A percentile compares a stretch with the other conserved stretches of the same genome.
Evolutionary conservation across 2,113 vertebrate species (phyloP).

Genomic region (Odobenus rosmarus): DNA sequence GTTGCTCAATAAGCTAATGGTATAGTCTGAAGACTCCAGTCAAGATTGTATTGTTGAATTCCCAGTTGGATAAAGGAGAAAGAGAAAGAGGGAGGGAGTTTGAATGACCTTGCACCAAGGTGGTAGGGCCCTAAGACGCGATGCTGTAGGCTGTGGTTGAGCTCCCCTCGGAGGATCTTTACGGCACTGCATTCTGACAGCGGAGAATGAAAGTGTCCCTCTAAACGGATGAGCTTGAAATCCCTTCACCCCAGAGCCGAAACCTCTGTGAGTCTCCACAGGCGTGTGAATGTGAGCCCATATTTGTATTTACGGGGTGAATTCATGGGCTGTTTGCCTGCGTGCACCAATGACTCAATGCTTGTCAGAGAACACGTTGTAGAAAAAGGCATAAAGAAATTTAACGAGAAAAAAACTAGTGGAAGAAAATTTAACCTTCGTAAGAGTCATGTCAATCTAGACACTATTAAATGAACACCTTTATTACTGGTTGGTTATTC

Average conservation of each 20-base stretch:
- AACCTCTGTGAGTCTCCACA: neutral
- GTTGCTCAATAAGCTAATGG: conserved; percentile 89
- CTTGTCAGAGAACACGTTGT: neutral
- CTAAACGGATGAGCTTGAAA: conserved; percentile 55
- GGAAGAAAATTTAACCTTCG: conserved; percentile 64
- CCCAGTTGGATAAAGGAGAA: conserved; percentile 83
- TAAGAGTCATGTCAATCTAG: conserved; percentile 58
- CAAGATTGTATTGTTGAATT: conserved; percentile 86
- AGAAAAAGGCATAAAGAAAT: conserved; percentile 59
- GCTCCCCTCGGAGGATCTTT: conserved; percentile 88
- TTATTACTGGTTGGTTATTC: conserved; percentile 71
- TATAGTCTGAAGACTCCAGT: conserved; percentile 86
- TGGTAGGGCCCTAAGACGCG: conserved; percentile 67
- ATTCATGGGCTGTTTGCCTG: conserved; percentile 51
- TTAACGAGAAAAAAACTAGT: neutral
- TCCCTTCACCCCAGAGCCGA: neutral
- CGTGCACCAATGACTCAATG: neutral
- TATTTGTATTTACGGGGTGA: conserved; percentile 8
- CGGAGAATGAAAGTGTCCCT: conserved; percentile 44
- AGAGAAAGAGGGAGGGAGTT: conserved; percentile 74
- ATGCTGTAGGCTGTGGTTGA: conserved; percentile 85
- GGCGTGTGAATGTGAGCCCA: neutral
- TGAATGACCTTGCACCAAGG: conserved; percentile 87
- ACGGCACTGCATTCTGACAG: conserved; percentile 82
- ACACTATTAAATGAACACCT: conserved; percentile 70